Percentiles rank a stretch among this genome's conserved stretches.
These are phyloP conservation scores for Dryobates pubescens DNA, from an alignment of 2,797 vertebrate genomes.

Conservation along the genomic window DNA sequence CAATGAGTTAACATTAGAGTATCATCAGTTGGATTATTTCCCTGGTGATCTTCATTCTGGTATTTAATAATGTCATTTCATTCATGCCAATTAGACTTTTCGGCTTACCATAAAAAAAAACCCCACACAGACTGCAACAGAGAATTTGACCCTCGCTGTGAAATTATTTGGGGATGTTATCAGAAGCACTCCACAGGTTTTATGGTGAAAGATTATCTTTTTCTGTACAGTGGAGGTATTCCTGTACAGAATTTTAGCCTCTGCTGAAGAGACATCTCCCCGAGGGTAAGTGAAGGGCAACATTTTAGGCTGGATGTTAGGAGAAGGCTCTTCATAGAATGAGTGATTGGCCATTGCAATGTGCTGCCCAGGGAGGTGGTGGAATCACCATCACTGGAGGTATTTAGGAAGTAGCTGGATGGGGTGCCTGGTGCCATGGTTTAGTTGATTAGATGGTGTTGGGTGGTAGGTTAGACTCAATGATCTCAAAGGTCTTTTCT, in stretches of 20 bases:
- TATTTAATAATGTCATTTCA: slow-evolving; percentile 44
- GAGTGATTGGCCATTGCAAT: no score
- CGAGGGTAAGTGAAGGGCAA: neutral
- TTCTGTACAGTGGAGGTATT: neutral
- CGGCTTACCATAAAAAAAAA: neutral
- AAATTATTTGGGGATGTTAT: neutral
- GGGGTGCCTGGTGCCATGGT: no score
- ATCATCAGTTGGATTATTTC: slow-evolving; percentile 54
- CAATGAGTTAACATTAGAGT: slow-evolving; percentile 33
- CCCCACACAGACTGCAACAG: neutral
- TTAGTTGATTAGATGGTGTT: no score
- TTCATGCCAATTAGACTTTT: neutral
- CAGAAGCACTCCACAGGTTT: neutral
- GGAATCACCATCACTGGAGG: no score
- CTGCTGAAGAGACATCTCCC: neutral
- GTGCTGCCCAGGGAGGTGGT: no score
- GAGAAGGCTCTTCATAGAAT: no score
- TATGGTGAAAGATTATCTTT: neutral
- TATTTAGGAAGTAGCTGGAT: no score
- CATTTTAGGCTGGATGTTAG: neutral
- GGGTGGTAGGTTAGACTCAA: no score
- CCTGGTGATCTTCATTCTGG: slow-evolving; percentile 28
- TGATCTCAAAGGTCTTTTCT: no score
- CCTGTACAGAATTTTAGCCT: neutral
- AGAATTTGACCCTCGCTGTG: neutral